Percentiles rank a stretch among this genome's conserved stretches.
Evolutionary conservation across 2,888 invertebrate species (phyloP).

Genomic region (Mylabris sibirica): DNA sequence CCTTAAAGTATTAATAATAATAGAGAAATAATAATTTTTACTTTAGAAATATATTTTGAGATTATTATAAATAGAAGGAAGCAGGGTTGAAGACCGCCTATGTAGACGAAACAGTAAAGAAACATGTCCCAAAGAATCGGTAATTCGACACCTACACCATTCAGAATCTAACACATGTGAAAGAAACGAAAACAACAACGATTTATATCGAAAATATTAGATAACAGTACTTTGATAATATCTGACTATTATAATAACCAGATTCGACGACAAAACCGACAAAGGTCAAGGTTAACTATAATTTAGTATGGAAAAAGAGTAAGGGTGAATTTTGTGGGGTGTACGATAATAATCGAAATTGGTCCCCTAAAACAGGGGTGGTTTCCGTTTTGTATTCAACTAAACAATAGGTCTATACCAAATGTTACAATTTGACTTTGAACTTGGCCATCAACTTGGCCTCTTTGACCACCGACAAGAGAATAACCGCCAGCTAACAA

Average conservation of each 20-base stretch:
- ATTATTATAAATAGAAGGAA: not conserved
- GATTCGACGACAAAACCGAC: not conserved
- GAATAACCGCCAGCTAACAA: constrained; percentile 12
- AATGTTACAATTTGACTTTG: constrained; percentile 34
- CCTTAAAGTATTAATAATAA: not conserved
- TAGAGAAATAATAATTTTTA: too few species aligned
- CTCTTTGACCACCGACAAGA: constrained; percentile 44
- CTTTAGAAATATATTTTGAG: not conserved
- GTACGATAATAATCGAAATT: not conserved
- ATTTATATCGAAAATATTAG: constrained; percentile 24
- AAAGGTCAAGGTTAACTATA: constrained; percentile 5
- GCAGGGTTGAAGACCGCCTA: constrained; percentile 5
- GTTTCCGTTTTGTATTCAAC: not conserved
- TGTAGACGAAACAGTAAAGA: not conserved
- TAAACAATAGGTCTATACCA: not conserved
- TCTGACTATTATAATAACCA: not conserved
- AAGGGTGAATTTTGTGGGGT: not conserved
- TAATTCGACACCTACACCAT: constrained; percentile 22
- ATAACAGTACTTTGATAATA: constrained; percentile 27
- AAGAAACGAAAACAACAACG: not conserved
- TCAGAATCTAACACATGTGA: constrained; percentile 12
- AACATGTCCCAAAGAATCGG: not conserved
- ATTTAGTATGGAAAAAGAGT: too few species aligned
- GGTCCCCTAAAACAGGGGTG: not conserved
- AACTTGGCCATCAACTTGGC: constrained; percentile 50